Conservation (phyloP, 2,888 invertebrate genomes). For the Dasypolia templi region DNA sequence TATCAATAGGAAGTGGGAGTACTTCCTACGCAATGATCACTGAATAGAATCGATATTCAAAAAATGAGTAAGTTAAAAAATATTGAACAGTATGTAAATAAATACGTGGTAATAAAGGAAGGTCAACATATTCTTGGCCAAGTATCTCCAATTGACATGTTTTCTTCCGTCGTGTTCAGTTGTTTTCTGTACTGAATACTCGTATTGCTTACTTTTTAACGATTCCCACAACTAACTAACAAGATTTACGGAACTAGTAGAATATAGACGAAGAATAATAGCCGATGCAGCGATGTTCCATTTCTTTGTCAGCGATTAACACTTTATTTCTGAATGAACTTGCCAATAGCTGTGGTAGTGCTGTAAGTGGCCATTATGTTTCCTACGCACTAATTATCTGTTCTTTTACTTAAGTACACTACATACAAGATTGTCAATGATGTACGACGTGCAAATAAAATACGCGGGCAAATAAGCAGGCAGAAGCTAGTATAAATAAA, state of each 20-base stretch:
- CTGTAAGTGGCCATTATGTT: not conserved
- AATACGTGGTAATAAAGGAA: not conserved
- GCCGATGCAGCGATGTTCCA: not conserved
- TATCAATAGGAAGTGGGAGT: not conserved
- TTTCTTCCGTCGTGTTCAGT: not conserved
- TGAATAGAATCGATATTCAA: not conserved
- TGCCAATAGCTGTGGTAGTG: not conserved
- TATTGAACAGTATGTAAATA: not conserved
- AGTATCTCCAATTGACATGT: not conserved
- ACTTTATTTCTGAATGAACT: not conserved
- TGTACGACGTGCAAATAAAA: slow-evolving; percentile 5
- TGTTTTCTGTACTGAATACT: not conserved
- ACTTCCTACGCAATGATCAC: not conserved
- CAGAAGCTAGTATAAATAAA: not conserved
- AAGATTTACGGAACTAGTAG: not conserved
- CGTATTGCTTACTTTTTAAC: not conserved
- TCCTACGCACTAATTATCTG: slow-evolving; percentile 3
- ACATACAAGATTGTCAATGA: not conserved
- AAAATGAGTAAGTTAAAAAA: not conserved
- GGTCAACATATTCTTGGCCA: not conserved
- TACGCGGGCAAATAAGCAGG: not conserved
- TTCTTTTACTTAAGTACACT: not conserved
- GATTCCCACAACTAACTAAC: too few species aligned
- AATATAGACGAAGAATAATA: not conserved
- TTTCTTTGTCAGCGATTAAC: slow-evolving; percentile 1